A percentile compares a stretch with the other conserved stretches of the same genome.
phyloP scores from a whole-genome alignment of 2,888 invertebrate genomes.

The Protophormia terraenovae region DNA sequence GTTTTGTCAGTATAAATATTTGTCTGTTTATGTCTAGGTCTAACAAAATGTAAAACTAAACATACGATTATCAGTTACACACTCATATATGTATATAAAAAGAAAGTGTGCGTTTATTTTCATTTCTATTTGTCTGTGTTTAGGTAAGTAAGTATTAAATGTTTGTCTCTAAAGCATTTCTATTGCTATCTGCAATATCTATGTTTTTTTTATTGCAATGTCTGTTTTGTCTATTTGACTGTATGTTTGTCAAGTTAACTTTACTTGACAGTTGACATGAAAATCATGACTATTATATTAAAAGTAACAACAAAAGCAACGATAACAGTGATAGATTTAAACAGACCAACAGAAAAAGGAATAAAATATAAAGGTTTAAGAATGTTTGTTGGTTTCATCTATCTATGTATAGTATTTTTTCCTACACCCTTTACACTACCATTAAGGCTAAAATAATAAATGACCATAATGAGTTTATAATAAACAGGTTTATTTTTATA shows the following conservation, averaged over 20 bases:
- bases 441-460: slow-evolving; percentile 15
- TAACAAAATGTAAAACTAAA: neutral
- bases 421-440: neutral
- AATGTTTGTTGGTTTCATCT: neutral
- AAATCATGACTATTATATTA: slow-evolving; percentile 66
- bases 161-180: neutral
- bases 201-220: neutral
- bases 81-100: neutral
- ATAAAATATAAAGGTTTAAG: neutral
- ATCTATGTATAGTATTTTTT: neutral
- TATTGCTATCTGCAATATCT: neutral
- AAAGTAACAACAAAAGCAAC: slow-evolving; percentile 21
- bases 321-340: slow-evolving; percentile 15
- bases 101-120: neutral
- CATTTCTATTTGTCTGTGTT: no score
- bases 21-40: neutral
- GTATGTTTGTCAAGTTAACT: slow-evolving; percentile 54
- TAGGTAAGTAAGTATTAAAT: neutral
- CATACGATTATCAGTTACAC: neutral
- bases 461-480: slow-evolving; percentile 24
- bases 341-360: neutral
- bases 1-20: slow-evolving; percentile 5
- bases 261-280: slow-evolving; percentile 67
- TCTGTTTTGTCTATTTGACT: slow-evolving; percentile 29
- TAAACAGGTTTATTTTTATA: slow-evolving; percentile 30